phyloP scores from a whole-genome alignment of 2,888 invertebrate genomes.

The Pterostichus niger region DNA sequence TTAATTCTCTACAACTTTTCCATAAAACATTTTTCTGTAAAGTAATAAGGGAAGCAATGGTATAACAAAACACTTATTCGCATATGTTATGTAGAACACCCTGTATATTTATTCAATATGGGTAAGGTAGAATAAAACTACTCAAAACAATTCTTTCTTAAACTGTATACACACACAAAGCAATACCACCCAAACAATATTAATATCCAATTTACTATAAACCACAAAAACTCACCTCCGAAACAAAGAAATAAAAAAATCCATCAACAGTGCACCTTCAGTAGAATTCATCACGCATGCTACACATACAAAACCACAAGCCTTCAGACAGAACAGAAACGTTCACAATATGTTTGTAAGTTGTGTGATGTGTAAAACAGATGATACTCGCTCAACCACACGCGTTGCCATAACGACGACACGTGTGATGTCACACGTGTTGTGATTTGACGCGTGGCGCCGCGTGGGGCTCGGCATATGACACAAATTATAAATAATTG shows the following conservation, averaged over 20 bases:
- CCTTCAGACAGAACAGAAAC: neutral
- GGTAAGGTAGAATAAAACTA: too few relatives aligned
- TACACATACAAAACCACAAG: neutral
- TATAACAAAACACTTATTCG: too few relatives aligned
- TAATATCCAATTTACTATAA: too few relatives aligned
- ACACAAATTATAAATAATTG: constrained; percentile 33
- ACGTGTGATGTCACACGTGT: constrained; percentile 44
- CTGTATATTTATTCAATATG: too few relatives aligned
- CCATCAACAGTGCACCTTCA: constrained; percentile 20
- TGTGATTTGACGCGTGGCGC: constrained; percentile 33
- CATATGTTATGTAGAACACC: too few relatives aligned
- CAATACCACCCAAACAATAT: too few relatives aligned
- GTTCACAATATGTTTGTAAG: neutral
- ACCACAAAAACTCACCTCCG: constrained; percentile 20
- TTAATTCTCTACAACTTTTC: too few relatives aligned
- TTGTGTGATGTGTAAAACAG: constrained; percentile 20
- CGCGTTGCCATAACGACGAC: constrained; percentile 52
- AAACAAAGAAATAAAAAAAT: constrained; percentile 22
- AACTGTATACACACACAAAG: too few relatives aligned
- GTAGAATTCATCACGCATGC: neutral
- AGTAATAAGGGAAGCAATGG: too few relatives aligned
- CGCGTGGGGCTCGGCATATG: constrained; percentile 2
- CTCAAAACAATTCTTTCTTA: too few relatives aligned
- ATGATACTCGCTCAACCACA: constrained; percentile 43
- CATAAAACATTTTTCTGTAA: too few relatives aligned